These are phyloP conservation scores for Sthenelais limicola DNA, from an alignment of 2,888 invertebrate genomes.

Conservation along the genomic window DNA sequence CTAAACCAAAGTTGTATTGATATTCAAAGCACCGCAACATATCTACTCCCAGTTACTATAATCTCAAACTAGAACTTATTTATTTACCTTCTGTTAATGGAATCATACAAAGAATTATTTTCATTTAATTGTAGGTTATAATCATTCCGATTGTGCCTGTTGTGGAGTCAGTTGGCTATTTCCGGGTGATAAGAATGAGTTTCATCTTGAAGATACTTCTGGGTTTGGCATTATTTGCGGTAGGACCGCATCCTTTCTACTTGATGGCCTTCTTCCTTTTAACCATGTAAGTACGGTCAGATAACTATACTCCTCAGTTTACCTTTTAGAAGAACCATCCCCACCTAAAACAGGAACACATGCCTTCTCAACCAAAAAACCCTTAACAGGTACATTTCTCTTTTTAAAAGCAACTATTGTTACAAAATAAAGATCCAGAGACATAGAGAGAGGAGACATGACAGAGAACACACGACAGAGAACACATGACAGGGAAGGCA, in stretches of 20 bases:
- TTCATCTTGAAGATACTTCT: conserved; percentile 57
- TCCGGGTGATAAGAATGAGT: conserved; percentile 54
- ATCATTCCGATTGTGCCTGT: conserved; percentile 57
- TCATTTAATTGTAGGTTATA: conserved; percentile 55
- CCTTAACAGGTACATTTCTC: no score
- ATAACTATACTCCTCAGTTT: not conserved
- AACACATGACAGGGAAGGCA: not conserved
- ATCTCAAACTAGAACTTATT: no score
- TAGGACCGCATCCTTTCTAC: conserved; percentile 56
- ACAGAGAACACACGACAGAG: not conserved
- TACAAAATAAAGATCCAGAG: not conserved
- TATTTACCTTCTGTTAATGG: not conserved
- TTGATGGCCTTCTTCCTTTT: conserved; percentile 57
- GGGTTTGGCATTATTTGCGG: conserved; percentile 52
- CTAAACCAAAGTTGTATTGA: no score
- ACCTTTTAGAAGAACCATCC: not conserved
- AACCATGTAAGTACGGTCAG: conserved; percentile 58
- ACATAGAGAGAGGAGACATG: not conserved
- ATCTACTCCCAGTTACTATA: no score
- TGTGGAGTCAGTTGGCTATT: conserved; percentile 57
- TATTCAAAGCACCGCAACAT: no score
- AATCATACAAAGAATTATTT: no score
- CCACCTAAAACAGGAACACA: not conserved
- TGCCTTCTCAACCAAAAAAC: conserved; percentile 5
- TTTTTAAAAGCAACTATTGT: no score